Base-by-base conservation (phyloP, 2,888 invertebrate genomes). In the Plemyria rubiginata region DNA sequence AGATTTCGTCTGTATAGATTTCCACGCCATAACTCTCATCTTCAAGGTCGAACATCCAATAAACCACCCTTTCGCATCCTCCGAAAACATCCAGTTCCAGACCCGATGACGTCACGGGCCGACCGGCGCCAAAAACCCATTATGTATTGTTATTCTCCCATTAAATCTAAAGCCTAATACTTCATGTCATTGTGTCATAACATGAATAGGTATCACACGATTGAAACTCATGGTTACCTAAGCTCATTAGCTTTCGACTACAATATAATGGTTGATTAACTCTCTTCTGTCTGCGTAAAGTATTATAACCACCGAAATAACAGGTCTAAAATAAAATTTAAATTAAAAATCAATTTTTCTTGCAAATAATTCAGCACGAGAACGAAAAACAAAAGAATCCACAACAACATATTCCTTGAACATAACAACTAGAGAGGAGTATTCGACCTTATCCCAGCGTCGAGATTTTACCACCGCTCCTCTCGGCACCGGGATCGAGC, bases 101-200 rank as follows among this genome's bases (percentile, higher is more conserved):
- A 51, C 51, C 28, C 43, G 15, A 49, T 68, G 68, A 62, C 67
- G 66, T 69, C 68, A 66, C 58, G 65, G 67, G 58, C 71, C 54
- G 73, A 69, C 71, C 54, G 77, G 75, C 77, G 76, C 75, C 77
- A 62, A 57, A 62, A 57, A 43, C 61, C 58, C 61, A 49, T 61
- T 58, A 58, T n/a, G n/a, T n/a, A n/a, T 22, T 45, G 32, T 38
- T 60, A 54, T 63, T 28, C 49, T 53, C 48, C 40, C 61, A 57
- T 63, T 3, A n/a, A 13, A 29, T 29, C n/a, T 49, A 49, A 7
- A 38, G 36, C 36, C 2, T 8, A 11, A 38, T 38, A 32, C 32
- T 32, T 32, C 11, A 38, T 38, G 36, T 38, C 36, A 11, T 38
- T 38, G 36, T 38, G 36, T 38, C 36, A 1, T 11, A 32, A 5